phyloP scores from a whole-genome alignment of 2,888 invertebrate species.

The Idaea straminata region DNA sequence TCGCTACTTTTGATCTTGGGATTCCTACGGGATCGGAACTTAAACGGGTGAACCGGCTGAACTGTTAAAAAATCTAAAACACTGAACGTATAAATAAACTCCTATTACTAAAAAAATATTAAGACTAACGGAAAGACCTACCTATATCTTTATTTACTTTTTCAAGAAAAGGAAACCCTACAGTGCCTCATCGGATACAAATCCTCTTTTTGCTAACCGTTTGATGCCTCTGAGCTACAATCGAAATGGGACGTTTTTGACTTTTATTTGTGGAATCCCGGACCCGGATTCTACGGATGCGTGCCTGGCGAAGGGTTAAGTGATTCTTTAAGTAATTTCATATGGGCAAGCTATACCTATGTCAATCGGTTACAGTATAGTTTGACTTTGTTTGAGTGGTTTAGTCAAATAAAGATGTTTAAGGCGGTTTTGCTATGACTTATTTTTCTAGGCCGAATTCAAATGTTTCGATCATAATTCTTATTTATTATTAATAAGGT shows the following conservation, averaged over 20 bases:
- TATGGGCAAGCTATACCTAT: background rate
- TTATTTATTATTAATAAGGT: too few species aligned
- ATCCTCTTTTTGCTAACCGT: background rate
- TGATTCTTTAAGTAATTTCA: constrained; percentile 7
- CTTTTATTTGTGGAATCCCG: background rate
- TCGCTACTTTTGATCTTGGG: background rate
- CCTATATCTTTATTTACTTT: too few species aligned
- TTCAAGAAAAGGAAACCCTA: background rate
- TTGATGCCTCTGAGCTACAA: background rate
- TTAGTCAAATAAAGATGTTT: background rate
- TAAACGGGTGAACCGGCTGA: background rate
- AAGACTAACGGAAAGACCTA: too few species aligned
- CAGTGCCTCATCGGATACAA: background rate
- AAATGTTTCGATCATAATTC: too few species aligned
- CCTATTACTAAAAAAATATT: too few species aligned
- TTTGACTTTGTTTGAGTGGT: background rate
- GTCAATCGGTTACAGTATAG: background rate
- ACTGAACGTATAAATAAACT: too few species aligned
- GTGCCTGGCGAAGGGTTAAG: constrained; percentile 9
- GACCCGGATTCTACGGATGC: background rate
- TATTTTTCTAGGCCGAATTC: too few species aligned
- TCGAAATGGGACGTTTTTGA: background rate
- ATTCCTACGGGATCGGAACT: background rate
- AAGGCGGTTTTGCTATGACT: background rate
- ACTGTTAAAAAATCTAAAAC: too few species aligned